Evolutionary conservation across 2,888 invertebrate species (phyloP).

Genomic region (Volucella inanis): DNA sequence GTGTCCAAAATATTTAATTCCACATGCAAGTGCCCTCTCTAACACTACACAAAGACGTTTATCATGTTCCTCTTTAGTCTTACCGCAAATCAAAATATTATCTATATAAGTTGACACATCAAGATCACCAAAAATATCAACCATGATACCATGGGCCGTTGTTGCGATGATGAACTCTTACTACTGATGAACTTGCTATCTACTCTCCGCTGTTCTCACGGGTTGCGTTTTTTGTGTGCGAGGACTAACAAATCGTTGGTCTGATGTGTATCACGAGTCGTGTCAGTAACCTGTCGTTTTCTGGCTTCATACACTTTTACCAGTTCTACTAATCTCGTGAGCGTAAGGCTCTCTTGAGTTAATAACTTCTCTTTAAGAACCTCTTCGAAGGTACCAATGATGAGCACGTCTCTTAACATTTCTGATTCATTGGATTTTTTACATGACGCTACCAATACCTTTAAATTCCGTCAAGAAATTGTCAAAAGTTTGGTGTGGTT

Average conservation of each 20-base stretch:
- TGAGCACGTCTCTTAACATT: slow-evolving; percentile 23
- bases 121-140: slow-evolving; percentile 36
- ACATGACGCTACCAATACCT: slow-evolving; percentile 13
- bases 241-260: slow-evolving; percentile 3
- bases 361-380: slow-evolving; percentile 26
- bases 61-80: slow-evolving; percentile 30
- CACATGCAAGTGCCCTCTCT: slow-evolving; percentile 14
- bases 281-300: slow-evolving; percentile 15
- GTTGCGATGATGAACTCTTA: slow-evolving; percentile 5
- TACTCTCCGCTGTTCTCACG: not conserved
- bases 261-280: slow-evolving; percentile 14
- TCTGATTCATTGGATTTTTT: not conserved
- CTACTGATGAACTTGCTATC: slow-evolving; percentile 2
- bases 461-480: not conserved
- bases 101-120: slow-evolving; percentile 21
- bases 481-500: slow-evolving; percentile 10
- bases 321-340: slow-evolving; percentile 11
- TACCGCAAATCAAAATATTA: slow-evolving; percentile 10
- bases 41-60: slow-evolving; percentile 9
- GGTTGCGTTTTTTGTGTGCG: not conserved
- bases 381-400: slow-evolving; percentile 17
- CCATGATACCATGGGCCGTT: slow-evolving; percentile 18
- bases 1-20: slow-evolving; percentile 29
- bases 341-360: slow-evolving; percentile 12
- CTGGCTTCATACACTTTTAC: slow-evolving; percentile 25